Evolutionary conservation across 2,797 vertebrate species (phyloP).

Genomic region (Chelon auratus): DNA sequence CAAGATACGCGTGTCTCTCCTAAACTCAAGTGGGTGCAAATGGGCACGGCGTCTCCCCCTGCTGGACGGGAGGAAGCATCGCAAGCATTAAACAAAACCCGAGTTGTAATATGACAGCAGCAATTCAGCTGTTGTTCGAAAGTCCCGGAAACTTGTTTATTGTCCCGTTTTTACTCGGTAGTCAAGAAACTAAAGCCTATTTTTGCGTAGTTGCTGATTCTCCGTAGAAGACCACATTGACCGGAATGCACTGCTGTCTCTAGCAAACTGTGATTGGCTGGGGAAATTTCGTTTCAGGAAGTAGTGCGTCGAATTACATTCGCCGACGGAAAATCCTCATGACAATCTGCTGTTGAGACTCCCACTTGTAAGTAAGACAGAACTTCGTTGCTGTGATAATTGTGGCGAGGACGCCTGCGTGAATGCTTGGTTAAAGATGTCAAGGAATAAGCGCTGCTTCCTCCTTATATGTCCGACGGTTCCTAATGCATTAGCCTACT

Average conservation of each 20-base stretch:
- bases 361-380: slow-evolving; percentile 26
- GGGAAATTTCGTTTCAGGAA: slow-evolving; percentile 65
- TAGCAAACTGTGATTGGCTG: slow-evolving; percentile 67
- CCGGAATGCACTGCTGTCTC: slow-evolving; percentile 63
- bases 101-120: neutral
- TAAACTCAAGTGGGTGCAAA: slow-evolving; percentile 31
- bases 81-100: neutral
- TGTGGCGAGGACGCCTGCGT: neutral
- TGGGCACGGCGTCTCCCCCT: slow-evolving; percentile 53
- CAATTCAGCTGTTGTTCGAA: rapidly evolving
- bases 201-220: neutral
- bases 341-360: slow-evolving; percentile 11
- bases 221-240: slow-evolving; percentile 3
- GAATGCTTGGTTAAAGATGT: neutral
- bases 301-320: slow-evolving; percentile 47
- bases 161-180: neutral
- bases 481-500: neutral
- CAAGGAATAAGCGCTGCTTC: neutral
- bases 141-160: neutral
- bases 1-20: slow-evolving; percentile 1
- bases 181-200: neutral
- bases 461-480: neutral
- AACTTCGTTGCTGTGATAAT: neutral
- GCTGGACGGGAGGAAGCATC: slow-evolving; percentile 54
- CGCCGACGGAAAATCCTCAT: slow-evolving; percentile 68